These are phyloP conservation scores for Sialis lutaria DNA, from an alignment of 2,888 invertebrate genomes.

Conservation along the genomic window DNA sequence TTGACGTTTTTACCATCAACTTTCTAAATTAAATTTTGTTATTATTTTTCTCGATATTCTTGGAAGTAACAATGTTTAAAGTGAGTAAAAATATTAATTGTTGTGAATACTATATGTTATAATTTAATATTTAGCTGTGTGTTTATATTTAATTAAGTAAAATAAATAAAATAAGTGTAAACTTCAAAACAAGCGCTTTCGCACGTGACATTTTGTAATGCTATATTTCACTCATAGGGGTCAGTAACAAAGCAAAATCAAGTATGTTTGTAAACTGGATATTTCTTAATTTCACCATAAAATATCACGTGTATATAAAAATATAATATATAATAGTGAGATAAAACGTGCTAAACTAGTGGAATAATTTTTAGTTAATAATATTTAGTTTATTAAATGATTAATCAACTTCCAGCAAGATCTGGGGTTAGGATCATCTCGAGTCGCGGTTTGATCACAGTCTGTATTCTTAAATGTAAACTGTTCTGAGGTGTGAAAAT, in stretches of 20 bases:
- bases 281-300: slow-evolving; percentile 26
- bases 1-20: too few relatives aligned
- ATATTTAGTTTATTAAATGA: background rate
- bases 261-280: slow-evolving; percentile 34
- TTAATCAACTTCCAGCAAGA: slow-evolving; percentile 17
- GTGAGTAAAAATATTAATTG: too few relatives aligned
- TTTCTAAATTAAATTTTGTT: too few relatives aligned
- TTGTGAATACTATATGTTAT: background rate
- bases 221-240: slow-evolving; percentile 22
- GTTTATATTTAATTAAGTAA: background rate
- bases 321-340: background rate
- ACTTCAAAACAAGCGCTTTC: background rate
- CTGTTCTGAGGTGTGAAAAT: slow-evolving; percentile 9
- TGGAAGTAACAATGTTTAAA: too few relatives aligned
- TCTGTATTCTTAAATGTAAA: slow-evolving; percentile 15
- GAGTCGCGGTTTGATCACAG: slow-evolving; percentile 25
- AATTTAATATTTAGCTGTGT: background rate
- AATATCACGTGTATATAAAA: slow-evolving; percentile 8
- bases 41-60: too few relatives aligned
- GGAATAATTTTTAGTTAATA: background rate
- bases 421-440: slow-evolving; percentile 25
- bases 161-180: background rate
- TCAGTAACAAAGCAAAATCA: slow-evolving; percentile 23
- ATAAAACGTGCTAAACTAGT: background rate
- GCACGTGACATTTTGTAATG: slow-evolving; percentile 12